Conservation (phyloP, 2,797 vertebrate species). For the Microhierax caerulescens region DNA sequence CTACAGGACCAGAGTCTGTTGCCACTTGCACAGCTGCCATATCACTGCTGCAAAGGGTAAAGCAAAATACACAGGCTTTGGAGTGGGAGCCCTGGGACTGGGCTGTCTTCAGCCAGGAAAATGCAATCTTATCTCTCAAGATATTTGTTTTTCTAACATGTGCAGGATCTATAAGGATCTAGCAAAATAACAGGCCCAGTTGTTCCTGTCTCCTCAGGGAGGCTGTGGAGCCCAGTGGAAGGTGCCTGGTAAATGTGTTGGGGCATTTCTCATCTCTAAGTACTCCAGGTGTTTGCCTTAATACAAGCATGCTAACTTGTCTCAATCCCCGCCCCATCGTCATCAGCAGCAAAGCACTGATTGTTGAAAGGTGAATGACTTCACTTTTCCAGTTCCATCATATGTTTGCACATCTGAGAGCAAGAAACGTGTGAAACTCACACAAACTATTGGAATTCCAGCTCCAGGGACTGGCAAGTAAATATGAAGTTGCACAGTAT, state of each 20-base stretch:
- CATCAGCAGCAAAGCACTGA: slow-evolving; percentile 5
- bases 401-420: slow-evolving; percentile 42
- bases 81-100: neutral
- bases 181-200: neutral
- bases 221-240: neutral
- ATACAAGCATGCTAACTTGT: neutral
- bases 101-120: neutral
- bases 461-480: slow-evolving; percentile 24
- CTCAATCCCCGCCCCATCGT: neutral
- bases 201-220: neutral
- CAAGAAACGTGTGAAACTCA: slow-evolving; percentile 49
- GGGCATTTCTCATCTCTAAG: neutral
- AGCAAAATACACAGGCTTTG: neutral
- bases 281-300: neutral
- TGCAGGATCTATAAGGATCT: neutral
- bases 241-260: neutral
- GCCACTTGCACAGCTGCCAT: neutral
- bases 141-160: neutral
- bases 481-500: neutral
- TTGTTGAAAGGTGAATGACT: slow-evolving; percentile 31
- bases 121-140: neutral
- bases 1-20: neutral
- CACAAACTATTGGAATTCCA: slow-evolving; percentile 47
- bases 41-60: neutral
- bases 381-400: slow-evolving; percentile 24